Conservation (phyloP, 2,888 invertebrate genomes). For the Clunio marinus region DNA sequence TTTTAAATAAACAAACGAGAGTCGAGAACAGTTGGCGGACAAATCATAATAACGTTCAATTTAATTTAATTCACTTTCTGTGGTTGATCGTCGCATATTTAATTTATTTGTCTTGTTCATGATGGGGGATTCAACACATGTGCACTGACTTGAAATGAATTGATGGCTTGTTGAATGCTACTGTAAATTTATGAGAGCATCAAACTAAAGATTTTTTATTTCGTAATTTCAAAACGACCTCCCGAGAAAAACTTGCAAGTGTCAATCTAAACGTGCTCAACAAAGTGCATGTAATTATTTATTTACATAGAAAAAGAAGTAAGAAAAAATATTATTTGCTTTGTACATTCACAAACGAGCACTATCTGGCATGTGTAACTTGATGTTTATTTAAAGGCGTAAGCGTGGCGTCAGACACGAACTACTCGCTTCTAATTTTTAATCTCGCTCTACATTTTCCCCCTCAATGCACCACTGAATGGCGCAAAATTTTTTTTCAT, state of each 20-base stretch:
- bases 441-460: background rate
- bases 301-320: too few species aligned
- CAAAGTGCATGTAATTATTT: too few species aligned
- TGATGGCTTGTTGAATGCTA: too few species aligned
- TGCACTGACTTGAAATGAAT: too few species aligned
- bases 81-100: background rate
- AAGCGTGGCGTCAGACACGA: background rate
- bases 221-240: too few species aligned
- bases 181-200: too few species aligned
- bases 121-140: too few species aligned
- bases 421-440: background rate
- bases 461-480: background rate
- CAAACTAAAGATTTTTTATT: too few species aligned
- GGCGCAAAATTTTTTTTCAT: background rate
- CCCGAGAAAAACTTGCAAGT: too few species aligned
- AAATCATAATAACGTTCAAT: constrained; percentile 26
- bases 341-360: background rate
- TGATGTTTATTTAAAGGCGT: constrained; percentile 13
- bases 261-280: too few species aligned
- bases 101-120: too few species aligned
- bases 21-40: constrained; percentile 6
- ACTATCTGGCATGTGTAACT: background rate
- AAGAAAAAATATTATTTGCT: background rate
- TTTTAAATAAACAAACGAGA: constrained; percentile 16
- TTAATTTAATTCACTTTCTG: constrained; percentile 26